Evolutionary conservation across 2,888 invertebrate genomes (phyloP).

Genomic region (Autographa pulchrina): DNA sequence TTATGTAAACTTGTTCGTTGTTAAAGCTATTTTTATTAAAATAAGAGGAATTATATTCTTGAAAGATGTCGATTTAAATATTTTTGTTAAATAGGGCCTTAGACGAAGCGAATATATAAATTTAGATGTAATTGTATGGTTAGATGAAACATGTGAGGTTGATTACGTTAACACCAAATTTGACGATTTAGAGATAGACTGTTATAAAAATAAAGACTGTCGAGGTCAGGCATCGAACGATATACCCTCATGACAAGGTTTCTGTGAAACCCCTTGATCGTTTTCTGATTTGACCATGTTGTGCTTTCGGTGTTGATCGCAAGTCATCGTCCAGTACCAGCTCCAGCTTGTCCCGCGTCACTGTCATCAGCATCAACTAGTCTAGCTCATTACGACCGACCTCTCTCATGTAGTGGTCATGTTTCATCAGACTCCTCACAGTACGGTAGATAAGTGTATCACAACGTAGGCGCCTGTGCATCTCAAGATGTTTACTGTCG

Average conservation of each 20-base stretch:
- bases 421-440: constrained; percentile 82
- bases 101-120: constrained; percentile 80
- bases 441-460: constrained; percentile 89
- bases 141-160: constrained; percentile 82
- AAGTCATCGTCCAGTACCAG: constrained; percentile 80
- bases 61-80: constrained; percentile 84
- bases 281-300: constrained; percentile 82
- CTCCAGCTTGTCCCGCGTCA: constrained; percentile 83
- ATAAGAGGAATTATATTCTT: constrained; percentile 87
- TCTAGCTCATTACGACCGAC: constrained; percentile 81
- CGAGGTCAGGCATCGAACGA: constrained; percentile 85
- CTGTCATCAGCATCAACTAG: constrained; percentile 75
- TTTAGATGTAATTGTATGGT: constrained; percentile 85
- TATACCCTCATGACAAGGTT: constrained; percentile 75
- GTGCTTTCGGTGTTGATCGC: constrained; percentile 88
- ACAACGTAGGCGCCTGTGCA: constrained; percentile 89
- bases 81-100: constrained; percentile 88
- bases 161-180: constrained; percentile 82
- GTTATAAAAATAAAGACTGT: constrained; percentile 84
- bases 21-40: constrained; percentile 87
- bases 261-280: constrained; percentile 74
- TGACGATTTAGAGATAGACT: constrained; percentile 82
- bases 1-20: constrained; percentile 87
- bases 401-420: constrained; percentile 86
- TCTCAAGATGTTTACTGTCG: constrained; percentile 73